phyloP scores from a whole-genome alignment of 64 coral and sea anemone genomes.

The Montipora capricornis region DNA sequence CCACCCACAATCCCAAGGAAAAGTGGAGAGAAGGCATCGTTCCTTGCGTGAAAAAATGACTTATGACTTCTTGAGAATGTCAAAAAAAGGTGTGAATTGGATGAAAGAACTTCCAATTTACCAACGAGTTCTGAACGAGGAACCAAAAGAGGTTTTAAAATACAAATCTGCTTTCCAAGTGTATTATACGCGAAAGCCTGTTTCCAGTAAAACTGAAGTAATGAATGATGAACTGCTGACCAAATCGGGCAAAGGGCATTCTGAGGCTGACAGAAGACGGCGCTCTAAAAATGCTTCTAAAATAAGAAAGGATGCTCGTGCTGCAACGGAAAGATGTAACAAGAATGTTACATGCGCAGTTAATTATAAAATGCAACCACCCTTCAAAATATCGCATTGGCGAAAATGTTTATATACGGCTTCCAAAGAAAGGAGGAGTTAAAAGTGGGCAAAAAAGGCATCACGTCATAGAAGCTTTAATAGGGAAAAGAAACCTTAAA shows the following conservation, averaged over 20 bases:
- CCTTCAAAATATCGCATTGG: slow-evolving; percentile 38
- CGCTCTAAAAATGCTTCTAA: too few relatives aligned
- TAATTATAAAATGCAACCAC: not conserved
- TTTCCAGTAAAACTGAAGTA: not conserved
- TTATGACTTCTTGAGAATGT: not conserved
- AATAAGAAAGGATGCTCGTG: too few relatives aligned
- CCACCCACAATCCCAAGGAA: too few relatives aligned
- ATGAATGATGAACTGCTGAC: not conserved
- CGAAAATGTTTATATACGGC: slow-evolving; percentile 37
- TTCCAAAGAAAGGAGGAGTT: slow-evolving; percentile 13
- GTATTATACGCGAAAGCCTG: not conserved
- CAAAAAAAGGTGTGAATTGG: not conserved
- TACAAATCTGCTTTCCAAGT: slow-evolving; percentile 46
- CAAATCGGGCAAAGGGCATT: too few relatives aligned
- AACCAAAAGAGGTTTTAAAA: slow-evolving; percentile 49
- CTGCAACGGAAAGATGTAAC: not conserved
- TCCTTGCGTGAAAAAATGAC: too few relatives aligned
- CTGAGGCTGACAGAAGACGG: too few relatives aligned
- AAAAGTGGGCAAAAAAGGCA: slow-evolving; percentile 1
- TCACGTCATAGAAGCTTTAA: not conserved
- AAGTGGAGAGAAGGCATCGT: too few relatives aligned
- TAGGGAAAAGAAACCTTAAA: slow-evolving; percentile 13
- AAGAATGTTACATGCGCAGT: not conserved
- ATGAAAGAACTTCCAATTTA: too few relatives aligned
- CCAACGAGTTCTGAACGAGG: not conserved